phyloP scores from a whole-genome alignment of 2,888 invertebrate genomes.

The Sarcophaga variegata region DNA sequence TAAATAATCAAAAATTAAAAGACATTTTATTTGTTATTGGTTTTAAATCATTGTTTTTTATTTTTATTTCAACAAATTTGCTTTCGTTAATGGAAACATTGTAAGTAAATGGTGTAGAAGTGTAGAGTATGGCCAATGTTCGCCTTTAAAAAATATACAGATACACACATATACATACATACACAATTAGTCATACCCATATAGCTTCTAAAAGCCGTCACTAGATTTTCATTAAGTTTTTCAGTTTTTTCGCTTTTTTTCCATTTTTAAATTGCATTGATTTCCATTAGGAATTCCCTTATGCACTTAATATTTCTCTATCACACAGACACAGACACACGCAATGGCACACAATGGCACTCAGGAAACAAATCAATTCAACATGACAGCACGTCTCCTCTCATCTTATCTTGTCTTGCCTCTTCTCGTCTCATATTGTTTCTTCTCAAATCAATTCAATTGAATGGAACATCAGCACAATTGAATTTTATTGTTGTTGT shows the following conservation, averaged over 20 bases:
- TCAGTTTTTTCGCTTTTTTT: neutral
- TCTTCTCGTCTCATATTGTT: no score
- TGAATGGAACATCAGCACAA: conserved; percentile 8
- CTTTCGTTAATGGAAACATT: neutral
- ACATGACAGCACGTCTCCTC: no score
- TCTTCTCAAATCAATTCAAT: conserved; percentile 2
- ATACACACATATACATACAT: neutral
- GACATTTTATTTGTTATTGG: no score
- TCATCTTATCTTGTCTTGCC: no score
- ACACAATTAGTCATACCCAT: neutral
- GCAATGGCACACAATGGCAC: neutral
- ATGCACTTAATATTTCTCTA: neutral
- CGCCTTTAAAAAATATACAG: neutral
- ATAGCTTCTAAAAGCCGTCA: neutral
- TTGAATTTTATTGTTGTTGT: neutral
- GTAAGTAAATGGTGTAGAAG: conserved; percentile 15
- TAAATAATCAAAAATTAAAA: no score
- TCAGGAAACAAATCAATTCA: no score
- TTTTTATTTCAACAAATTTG: neutral
- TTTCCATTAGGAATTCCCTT: conserved; percentile 14
- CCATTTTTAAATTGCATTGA: conserved; percentile 34
- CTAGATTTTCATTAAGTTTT: neutral
- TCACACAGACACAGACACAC: neutral
- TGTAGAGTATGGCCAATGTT: neutral
- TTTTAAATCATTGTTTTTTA: neutral